A percentile compares a stretch with the other conserved stretches of the same genome.
Conservation (phyloP, 2,797 vertebrate genomes). For the Oryzias sinensis region DNA sequence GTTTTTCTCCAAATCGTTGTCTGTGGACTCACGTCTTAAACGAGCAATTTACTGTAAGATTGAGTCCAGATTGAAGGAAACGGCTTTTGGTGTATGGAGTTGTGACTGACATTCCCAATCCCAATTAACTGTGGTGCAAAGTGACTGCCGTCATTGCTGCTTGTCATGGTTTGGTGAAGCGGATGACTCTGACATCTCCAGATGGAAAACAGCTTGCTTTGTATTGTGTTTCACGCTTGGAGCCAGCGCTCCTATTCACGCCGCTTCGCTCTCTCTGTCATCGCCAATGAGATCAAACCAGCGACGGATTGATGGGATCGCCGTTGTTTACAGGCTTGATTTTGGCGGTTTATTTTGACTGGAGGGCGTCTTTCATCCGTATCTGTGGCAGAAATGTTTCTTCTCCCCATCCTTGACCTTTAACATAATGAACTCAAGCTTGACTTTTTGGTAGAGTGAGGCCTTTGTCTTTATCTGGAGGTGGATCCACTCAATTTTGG, state of each 20-base stretch:
- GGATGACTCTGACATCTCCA: constrained; percentile 64
- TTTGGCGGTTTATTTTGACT: constrained; percentile 63
- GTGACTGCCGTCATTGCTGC: constrained; percentile 44
- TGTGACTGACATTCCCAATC: constrained; percentile 11
- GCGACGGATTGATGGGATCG: constrained; percentile 63
- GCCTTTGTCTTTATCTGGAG: constrained; percentile 45
- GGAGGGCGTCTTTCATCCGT: constrained; percentile 42
- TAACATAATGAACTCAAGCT: constrained; percentile 35
- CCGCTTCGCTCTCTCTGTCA: constrained; percentile 37
- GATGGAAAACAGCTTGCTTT: constrained; percentile 69
- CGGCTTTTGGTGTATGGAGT: background rate
- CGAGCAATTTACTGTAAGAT: constrained; percentile 4
- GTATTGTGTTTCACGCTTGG: constrained; percentile 57
- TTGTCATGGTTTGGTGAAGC: constrained; percentile 53
- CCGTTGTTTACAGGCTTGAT: constrained; percentile 53
- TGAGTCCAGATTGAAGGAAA: background rate
- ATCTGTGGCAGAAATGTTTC: constrained; percentile 42
- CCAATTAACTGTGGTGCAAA: constrained; percentile 48
- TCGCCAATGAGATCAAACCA: constrained; percentile 50
- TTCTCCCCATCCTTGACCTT: constrained; percentile 62
- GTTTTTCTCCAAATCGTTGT: background rate
- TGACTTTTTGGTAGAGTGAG: constrained; percentile 45
- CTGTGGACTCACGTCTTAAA: background rate
- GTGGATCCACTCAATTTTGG: constrained; percentile 46
- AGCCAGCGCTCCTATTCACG: constrained; percentile 37